Evolutionary conservation across 2,797 vertebrate genomes (phyloP), one percentile per base, ranked within the genome.

Genomic region (Chiloscyllium punctatum): DNA sequence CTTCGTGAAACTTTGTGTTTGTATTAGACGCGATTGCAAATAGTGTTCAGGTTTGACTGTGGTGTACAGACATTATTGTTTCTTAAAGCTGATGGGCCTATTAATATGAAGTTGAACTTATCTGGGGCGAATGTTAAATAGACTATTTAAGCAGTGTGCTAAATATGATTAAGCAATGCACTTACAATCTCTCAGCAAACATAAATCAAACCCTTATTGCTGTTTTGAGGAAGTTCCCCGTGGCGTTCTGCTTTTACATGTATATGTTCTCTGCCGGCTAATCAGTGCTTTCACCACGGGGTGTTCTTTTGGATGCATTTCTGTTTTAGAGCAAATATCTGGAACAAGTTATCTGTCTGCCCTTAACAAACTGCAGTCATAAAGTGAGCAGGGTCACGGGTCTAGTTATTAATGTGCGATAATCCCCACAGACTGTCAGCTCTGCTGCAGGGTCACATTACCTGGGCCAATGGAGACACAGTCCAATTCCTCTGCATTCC

Each of bases 91-190:
- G 71, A 95, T 57, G 71, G 71, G 48, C 42, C 71, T n/a, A 53
- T 95, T 95, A 77, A 74, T 57, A 77, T 77, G 48, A 74, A 74
- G 71, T 72, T 53, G 77, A 57, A 95, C 27, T 77, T 95, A 77
- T 77, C 71, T 95, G 25, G 72, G 94, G 94, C 77, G 48, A 95
- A 77, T 77, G 94, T 95, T 95, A 95, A 95, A 77, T 57, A 95
- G 71, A 33, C 71, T 77, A 74, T 95, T 95, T 95, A 77, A 95
- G 94, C 30, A 51, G 71, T 77, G 72, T 77, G 77, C 77, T 95
- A 95, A 95, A 95, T 95, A 95, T 95, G 94, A 95, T 95, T 95
- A 95, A 95, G 71, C 51, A 95, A 77, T 23, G 30, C 94, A 95
- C 94, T 95, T 77, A 95, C 42, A 77, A 77, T 95, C 71, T 77